Base-by-base conservation (phyloP, 1,140 invertebrate genomes). In the Bombus superbus region DNA sequence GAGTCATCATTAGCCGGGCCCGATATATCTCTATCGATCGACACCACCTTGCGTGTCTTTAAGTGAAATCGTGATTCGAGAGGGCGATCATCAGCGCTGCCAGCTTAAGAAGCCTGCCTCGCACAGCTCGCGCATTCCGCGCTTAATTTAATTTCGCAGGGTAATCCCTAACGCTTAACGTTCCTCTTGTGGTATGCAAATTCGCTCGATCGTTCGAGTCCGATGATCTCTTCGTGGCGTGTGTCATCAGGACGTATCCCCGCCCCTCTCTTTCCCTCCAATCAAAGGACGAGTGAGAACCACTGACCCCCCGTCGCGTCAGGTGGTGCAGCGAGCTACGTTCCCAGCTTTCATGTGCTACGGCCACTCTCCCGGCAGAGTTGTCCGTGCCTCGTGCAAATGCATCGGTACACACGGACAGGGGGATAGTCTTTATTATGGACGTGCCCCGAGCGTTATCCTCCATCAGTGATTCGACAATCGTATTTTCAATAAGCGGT, bases 11-110 rank as follows among this genome's bases (percentile, higher is more conserved):
- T 91, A 91, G 82, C 89, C 87, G 84, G 83, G 81, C 86, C 79
- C 86, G 88, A 92, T 91, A 93, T 93, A 93, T 93, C 92, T 93
- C 89, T 93, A 93, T 94, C 92, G 90, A 94, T 94, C 90, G 90
- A 93, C 92, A 92, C 91, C 87, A 89, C 86, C 88, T 83, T 79
- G 87, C 89, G 90, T 90, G 89, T 91, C 87, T 85, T 91, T 91
- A 91, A 91, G 87, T 90, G 90, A 91, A 91, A 90, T 91, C 87
- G 73, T 79, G 83, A 86, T 78, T 90, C 68, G 81, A 57, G 66
- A 57, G 69, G 64, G 66, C 69, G 79, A 85, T 72, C 40, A 38
- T 72, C 40, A 38, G 47, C 47, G 47, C 47, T 53, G 47, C 53
- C 10, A 32, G 25, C 22, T 59, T 76, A 28, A 76, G 57, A 42